Percentiles rank a stretch among this genome's conserved stretches.
Evolutionary conservation across 2,797 vertebrate species (phyloP).

Genomic region (Selene dorsalis): DNA sequence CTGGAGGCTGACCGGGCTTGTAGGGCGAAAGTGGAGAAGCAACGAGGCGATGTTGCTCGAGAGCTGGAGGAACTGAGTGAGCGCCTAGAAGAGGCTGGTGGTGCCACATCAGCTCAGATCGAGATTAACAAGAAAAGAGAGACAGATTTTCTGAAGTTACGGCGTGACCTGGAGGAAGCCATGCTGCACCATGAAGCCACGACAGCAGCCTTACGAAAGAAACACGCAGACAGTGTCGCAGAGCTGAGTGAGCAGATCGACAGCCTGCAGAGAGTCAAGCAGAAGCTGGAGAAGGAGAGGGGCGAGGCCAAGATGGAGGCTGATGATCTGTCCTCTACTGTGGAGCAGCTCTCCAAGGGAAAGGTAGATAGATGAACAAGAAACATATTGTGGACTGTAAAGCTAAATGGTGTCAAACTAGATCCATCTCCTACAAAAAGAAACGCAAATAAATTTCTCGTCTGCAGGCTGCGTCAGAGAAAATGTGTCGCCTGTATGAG

Average conservation of each 20-base stretch:
- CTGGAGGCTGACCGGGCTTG: slow-evolving; percentile 90
- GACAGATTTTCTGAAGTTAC: slow-evolving; percentile 88
- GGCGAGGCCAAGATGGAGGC: slow-evolving; percentile 93
- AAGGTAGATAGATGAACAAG: slow-evolving; percentile 83
- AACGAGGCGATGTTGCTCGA: slow-evolving; percentile 87
- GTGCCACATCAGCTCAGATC: slow-evolving; percentile 88
- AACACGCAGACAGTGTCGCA: slow-evolving; percentile 87
- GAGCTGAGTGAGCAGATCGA: slow-evolving; percentile 94
- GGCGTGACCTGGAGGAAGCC: slow-evolving; percentile 92
- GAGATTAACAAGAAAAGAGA: slow-evolving; percentile 94
- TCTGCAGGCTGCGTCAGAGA: slow-evolving; percentile 89
- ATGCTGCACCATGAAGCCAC: slow-evolving; percentile 91
- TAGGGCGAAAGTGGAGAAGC: slow-evolving; percentile 93
- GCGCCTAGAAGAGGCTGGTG: slow-evolving; percentile 92
- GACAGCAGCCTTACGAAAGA: slow-evolving; percentile 87
- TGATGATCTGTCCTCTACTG: slow-evolving; percentile 89
- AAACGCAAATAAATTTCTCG: background rate
- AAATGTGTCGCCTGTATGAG: slow-evolving; percentile 90
- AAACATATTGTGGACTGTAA: background rate
- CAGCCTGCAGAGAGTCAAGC: slow-evolving; percentile 91
- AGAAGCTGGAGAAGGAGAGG: slow-evolving; percentile 95
- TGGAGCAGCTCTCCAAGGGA: slow-evolving; percentile 91
- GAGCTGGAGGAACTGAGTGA: slow-evolving; percentile 95
- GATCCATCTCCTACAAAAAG: background rate
- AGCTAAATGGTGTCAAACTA: background rate